Percentiles rank a stretch among this genome's conserved stretches.
Evolutionary conservation across 2,113 vertebrate genomes (phyloP).

Genomic region (Myiagra hebetior): DNA sequence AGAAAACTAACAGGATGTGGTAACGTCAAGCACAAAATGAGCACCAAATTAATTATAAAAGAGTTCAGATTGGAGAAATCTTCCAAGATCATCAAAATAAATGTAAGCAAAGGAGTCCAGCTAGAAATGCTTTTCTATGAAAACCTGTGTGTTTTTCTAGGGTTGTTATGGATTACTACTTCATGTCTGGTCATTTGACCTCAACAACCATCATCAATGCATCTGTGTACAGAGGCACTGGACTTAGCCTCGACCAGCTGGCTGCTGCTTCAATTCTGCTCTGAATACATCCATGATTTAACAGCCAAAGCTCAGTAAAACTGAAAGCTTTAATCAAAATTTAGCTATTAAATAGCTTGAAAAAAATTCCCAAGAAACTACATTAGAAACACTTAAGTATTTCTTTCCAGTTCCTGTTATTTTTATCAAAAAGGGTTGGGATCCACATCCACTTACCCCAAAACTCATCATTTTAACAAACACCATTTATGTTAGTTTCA

Average conservation of each 20-base stretch:
- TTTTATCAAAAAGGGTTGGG: background rate
- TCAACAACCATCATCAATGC: background rate
- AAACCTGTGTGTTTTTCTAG: background rate
- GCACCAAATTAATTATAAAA: background rate
- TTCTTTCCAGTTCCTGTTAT: background rate
- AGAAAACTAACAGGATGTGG: background rate
- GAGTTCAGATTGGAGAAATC: background rate
- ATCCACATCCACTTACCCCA: background rate
- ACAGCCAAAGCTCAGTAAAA: background rate
- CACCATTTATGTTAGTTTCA: background rate
- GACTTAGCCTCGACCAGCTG: background rate
- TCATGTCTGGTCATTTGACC: background rate
- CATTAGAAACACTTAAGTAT: background rate
- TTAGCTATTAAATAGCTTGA: background rate
- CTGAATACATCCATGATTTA: background rate
- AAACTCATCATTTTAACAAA: background rate
- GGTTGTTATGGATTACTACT: background rate
- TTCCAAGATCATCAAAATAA: background rate
- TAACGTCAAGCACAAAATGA: background rate
- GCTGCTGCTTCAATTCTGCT: background rate
- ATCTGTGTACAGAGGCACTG: background rate
- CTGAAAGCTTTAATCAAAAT: background rate
- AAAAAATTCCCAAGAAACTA: background rate
- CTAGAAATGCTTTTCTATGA: background rate
- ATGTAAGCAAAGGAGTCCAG: background rate